Percentiles rank a stretch among this genome's conserved stretches.
Evolutionary conservation across 2,113 vertebrate genomes (phyloP).

Genomic region (Hymenochirus boettgeri): DNA sequence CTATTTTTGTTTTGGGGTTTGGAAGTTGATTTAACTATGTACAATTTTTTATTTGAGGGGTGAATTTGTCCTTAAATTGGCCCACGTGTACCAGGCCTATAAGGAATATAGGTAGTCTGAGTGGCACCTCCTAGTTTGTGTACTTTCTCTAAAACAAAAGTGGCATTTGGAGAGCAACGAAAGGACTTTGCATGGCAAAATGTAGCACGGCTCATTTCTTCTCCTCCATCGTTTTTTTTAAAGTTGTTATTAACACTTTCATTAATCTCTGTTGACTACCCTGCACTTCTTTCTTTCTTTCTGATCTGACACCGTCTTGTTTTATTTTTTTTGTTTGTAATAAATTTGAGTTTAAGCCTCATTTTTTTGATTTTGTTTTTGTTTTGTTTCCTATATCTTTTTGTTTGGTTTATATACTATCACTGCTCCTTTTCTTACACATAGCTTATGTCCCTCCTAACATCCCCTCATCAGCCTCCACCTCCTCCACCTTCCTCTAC

Average conservation of each 20-base stretch:
- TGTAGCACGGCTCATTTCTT: background rate
- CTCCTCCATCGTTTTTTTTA: too few relatives aligned
- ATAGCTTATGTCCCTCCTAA: slow-evolving; percentile 99
- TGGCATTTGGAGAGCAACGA: background rate
- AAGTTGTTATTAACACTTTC: too few relatives aligned
- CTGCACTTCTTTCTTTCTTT: slow-evolving; percentile 25
- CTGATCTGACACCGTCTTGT: slow-evolving; percentile 22
- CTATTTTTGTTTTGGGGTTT: too few relatives aligned
- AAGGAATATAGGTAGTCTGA: too few relatives aligned
- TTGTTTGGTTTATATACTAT: slow-evolving; percentile 74
- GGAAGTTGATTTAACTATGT: too few relatives aligned
- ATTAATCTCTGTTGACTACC: slow-evolving; percentile 49
- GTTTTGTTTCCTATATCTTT: slow-evolving; percentile 79
- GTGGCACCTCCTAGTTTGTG: too few relatives aligned
- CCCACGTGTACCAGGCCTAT: too few relatives aligned
- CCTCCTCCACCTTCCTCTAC: slow-evolving; percentile 90
- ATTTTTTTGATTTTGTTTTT: slow-evolving; percentile 71
- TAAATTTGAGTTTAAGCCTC: slow-evolving; percentile 47
- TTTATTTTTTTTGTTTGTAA: slow-evolving; percentile 52
- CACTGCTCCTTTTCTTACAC: slow-evolving; percentile 73
- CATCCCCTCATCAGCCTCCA: slow-evolving; percentile 93
- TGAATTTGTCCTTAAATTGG: too few relatives aligned
- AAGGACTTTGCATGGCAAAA: slow-evolving; percentile 67
- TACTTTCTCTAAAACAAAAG: too few relatives aligned
- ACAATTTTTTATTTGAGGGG: too few relatives aligned